Evolutionary conservation across 2,797 vertebrate genomes (phyloP), one percentile per base, ranked within the genome.

Genomic region (Podargus strigoides): DNA sequence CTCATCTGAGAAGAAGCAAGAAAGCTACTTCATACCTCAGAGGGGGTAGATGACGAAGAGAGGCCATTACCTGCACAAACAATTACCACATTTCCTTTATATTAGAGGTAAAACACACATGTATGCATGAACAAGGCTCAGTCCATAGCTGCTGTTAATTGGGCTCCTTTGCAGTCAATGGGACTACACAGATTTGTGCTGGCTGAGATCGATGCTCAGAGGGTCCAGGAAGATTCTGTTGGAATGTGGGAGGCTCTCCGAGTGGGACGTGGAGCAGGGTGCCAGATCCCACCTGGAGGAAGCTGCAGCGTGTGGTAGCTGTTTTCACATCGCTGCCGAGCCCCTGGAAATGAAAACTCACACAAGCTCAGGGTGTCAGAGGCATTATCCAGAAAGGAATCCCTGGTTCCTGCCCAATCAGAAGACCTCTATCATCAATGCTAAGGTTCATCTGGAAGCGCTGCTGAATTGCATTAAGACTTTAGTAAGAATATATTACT

Each of bases 1-100:
- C 67, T 95, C 84, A 89, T 93, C 85, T 96, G 78, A 95, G 72
- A 69, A 91, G 64, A 87, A 89, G 77, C 55, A 85, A 82, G 89
- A 87, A 89, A 96, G 63, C 50, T 91, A 87, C 94, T 95, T 93
- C 47, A 11, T 87, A 55, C 36, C 49, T 95, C 86, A 67, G 78
- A 91, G 74, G n/a, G n/a, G 37, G 44, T 37, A 63, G 87, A 47
- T 59, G 66, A 68, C 70, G 59, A 67, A 81, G 44, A 32, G 42
- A 87, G 56, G 72, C 67, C 76, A 73, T 89, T 90, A 91, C 56
- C 32, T 66, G 69, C 42, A 41, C 0, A 14, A 91, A 60, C 26
- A 74, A 72, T 87, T 85, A 41, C 52, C 78, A 59, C 1, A 1
- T 90, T 93, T 91, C 62, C 68, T 90, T 76, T 75, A 32, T 30